phyloP scores from a whole-genome alignment of 2,113 vertebrate genomes.

The Murina feae region DNA sequence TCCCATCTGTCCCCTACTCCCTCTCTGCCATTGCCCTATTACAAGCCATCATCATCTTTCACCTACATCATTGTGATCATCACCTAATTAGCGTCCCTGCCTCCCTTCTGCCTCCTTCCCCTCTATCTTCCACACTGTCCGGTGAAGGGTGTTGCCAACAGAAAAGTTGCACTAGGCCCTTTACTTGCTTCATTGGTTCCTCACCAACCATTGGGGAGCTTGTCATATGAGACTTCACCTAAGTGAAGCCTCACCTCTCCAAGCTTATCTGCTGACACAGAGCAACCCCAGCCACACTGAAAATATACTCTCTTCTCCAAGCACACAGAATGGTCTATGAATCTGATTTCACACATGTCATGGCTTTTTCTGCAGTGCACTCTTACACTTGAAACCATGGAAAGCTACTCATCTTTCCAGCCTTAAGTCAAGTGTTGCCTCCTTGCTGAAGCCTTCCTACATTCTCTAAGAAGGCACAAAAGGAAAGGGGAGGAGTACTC shows the following conservation, averaged over 20 bases:
- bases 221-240: background rate
- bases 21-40: background rate
- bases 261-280: background rate
- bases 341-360: background rate
- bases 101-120: background rate
- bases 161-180: background rate
- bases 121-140: background rate
- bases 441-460: background rate
- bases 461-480: background rate
- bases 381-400: background rate
- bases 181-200: background rate
- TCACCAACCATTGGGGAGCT: background rate
- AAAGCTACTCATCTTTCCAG: background rate
- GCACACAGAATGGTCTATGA: background rate
- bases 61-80: background rate
- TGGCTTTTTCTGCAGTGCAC: background rate
- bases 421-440: background rate
- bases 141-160: background rate
- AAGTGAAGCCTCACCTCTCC: background rate
- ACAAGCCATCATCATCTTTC: background rate
- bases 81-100: background rate
- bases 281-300: background rate
- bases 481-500: no score
- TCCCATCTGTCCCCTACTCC: background rate
- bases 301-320: background rate